A percentile compares a stretch with the other conserved stretches of the same genome.
These are phyloP conservation scores for Galaxias olidus DNA, from an alignment of 2,797 vertebrate species.

Conservation along the genomic window DNA sequence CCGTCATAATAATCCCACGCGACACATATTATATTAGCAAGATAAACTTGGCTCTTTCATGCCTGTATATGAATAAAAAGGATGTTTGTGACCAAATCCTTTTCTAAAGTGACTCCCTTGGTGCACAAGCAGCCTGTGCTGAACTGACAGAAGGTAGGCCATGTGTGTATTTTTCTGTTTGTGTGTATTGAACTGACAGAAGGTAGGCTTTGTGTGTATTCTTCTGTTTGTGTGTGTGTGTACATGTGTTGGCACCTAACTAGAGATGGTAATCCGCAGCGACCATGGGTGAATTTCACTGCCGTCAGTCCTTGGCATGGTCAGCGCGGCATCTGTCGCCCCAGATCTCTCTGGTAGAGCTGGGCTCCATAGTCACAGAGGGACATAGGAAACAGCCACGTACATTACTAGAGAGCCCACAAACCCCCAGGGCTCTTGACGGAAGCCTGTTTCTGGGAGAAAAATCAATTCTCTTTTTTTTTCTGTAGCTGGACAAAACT, in stretches of 20 bases:
- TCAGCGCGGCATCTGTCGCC: conserved; percentile 12
- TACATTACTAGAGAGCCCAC: too few species aligned
- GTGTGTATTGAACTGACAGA: conserved; percentile 16
- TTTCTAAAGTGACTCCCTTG: background rate
- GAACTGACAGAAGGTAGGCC: conserved; percentile 10
- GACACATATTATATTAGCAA: background rate
- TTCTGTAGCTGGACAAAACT: too few species aligned
- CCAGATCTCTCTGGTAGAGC: conserved; percentile 28
- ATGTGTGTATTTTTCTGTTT: too few species aligned
- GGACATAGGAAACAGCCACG: too few species aligned
- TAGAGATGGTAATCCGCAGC: conserved; percentile 4
- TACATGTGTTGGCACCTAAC: conserved; percentile 16
- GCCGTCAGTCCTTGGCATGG: conserved; percentile 26
- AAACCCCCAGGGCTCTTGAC: too few species aligned
- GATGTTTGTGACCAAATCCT: conserved; percentile 2
- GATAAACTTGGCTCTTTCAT: background rate
- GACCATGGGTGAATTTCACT: conserved; percentile 15
- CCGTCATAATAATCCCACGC: conserved; percentile 3
- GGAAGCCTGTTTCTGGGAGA: too few species aligned
- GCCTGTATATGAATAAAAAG: background rate
- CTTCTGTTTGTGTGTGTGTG: conserved; percentile 5
- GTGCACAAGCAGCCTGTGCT: background rate
- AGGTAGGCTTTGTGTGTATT: background rate
- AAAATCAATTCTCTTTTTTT: too few species aligned
- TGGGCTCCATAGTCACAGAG: too few species aligned